Conservation (phyloP, 2,888 invertebrate species). For the Lordiphosa andalusiaca region DNA sequence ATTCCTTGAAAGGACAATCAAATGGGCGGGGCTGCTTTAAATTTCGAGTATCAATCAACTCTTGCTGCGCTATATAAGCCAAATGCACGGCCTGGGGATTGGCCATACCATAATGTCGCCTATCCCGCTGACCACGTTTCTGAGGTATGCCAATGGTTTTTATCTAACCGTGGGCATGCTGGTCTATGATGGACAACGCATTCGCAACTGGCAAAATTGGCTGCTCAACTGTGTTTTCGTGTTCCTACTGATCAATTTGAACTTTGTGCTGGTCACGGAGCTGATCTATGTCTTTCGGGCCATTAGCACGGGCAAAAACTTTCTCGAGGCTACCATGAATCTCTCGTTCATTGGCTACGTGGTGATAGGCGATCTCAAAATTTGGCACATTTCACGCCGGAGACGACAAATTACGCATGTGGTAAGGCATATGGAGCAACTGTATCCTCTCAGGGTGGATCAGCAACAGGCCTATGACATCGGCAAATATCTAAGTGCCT, state of each 20-base stretch:
- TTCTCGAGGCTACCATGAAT: slow-evolving; percentile 73
- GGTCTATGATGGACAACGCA: slow-evolving; percentile 41
- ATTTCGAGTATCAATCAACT: slow-evolving; percentile 40
- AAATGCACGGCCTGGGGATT: neutral
- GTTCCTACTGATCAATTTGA: slow-evolving; percentile 60
- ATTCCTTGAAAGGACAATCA: slow-evolving; percentile 42
- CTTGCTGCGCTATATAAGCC: neutral
- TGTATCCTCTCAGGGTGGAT: slow-evolving; percentile 54
- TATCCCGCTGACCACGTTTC: slow-evolving; percentile 47
- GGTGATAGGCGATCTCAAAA: slow-evolving; percentile 68
- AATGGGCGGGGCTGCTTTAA: slow-evolving; percentile 48
- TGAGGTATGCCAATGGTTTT: slow-evolving; percentile 56
- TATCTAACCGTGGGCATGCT: slow-evolving; percentile 65
- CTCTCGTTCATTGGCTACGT: slow-evolving; percentile 70
- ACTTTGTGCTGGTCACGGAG: slow-evolving; percentile 58
- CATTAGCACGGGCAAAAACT: slow-evolving; percentile 56
- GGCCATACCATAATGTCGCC: neutral
- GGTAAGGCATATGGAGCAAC: slow-evolving; percentile 46
- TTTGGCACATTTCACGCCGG: slow-evolving; percentile 59
- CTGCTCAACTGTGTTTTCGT: slow-evolving; percentile 43
- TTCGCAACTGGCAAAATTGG: slow-evolving; percentile 8
- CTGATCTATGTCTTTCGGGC: slow-evolving; percentile 63
- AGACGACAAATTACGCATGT: slow-evolving; percentile 51
- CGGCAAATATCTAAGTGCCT: slow-evolving; percentile 30
- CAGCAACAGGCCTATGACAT: slow-evolving; percentile 46